Conservation (phyloP, 2,113 vertebrate species). For the Rhineura floridana region DNA sequence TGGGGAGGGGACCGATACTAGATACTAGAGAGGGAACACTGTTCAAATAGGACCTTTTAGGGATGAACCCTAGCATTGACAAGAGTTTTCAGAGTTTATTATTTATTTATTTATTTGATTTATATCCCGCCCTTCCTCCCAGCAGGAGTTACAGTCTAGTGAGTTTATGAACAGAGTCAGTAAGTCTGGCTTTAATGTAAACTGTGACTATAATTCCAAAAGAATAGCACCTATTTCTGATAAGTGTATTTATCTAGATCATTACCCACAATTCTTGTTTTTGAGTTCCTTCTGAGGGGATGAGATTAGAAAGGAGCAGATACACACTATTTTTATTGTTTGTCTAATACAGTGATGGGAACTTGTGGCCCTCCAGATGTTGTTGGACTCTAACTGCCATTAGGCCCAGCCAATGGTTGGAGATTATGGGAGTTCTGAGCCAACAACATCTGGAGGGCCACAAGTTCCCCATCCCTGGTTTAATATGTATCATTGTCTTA, state of each 20-base stretch:
- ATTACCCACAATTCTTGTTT: neutral
- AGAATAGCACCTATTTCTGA: neutral
- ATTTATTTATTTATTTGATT: neutral
- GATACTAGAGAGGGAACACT: too few relatives aligned
- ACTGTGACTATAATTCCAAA: too few relatives aligned
- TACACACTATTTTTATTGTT: neutral
- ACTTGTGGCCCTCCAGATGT: neutral
- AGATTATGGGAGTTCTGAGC: neutral
- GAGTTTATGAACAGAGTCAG: neutral
- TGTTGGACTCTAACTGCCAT: too few relatives aligned
- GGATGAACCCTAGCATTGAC: too few relatives aligned
- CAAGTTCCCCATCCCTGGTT: too few relatives aligned
- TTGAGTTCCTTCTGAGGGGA: neutral
- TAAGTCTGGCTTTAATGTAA: neutral
- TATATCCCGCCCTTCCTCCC: neutral
- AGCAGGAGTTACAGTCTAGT: neutral
- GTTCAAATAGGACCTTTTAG: too few relatives aligned
- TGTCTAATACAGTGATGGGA: neutral
- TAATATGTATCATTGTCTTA: neutral
- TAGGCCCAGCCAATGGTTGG: too few relatives aligned
- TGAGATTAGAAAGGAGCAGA: neutral
- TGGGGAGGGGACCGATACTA: too few relatives aligned
- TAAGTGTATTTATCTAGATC: neutral
- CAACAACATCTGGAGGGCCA: too few relatives aligned
- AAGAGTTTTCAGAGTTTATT: too few relatives aligned